Evolutionary conservation across 1,140 invertebrate species (phyloP), one percentile per base, ranked within the genome.

Genomic region (Caligus rogercresseyi): DNA sequence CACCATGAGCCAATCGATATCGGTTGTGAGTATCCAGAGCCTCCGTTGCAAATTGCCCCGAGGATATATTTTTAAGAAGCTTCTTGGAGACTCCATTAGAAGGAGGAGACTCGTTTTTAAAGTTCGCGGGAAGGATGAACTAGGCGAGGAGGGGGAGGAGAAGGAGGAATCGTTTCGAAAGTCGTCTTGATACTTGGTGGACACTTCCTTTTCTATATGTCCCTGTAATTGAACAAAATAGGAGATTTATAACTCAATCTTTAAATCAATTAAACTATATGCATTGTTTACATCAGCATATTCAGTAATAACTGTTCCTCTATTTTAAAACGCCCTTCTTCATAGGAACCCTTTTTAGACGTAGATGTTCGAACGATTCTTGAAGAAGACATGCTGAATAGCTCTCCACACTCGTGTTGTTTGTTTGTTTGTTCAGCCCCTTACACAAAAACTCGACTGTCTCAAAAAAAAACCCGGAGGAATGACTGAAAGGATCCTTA

Each of bases 1-100:
- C 82, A 54, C 80, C 79, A 71, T 91, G 87, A 68, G 80, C 82
- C 66, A 74, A 74, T 66, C 88, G 75, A 68, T 85, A 87, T 55
- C 83, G 80, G 70, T 90, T 90, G 70, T 89, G 86, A 20, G 82
- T 75, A 54, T 81, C 74, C 60, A 89, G 73, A 71, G 75, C 80
- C 68, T 78, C 82, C 71, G 73, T 74, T 68, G 74, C 78, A 77
- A 77, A 85, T 71, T 68, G 73, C 66, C 73, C 85, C 82, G 31
- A 43, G n/a, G 31, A 43, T 11, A 43, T 43, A 43, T 7, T 11
- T 7, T 43, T 43, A 43, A 43, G 31, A n/a, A 43, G 31, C n/a
- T 43, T 43, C 31, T 43, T n/a, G n/a, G n/a, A n/a, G n/a, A n/a
- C n/a, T 43, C 31, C 31, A 43, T 43, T 43, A 43, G 7, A 11